Evolutionary conservation across 2,113 vertebrate species (phyloP).

Genomic region (Tyto alba): DNA sequence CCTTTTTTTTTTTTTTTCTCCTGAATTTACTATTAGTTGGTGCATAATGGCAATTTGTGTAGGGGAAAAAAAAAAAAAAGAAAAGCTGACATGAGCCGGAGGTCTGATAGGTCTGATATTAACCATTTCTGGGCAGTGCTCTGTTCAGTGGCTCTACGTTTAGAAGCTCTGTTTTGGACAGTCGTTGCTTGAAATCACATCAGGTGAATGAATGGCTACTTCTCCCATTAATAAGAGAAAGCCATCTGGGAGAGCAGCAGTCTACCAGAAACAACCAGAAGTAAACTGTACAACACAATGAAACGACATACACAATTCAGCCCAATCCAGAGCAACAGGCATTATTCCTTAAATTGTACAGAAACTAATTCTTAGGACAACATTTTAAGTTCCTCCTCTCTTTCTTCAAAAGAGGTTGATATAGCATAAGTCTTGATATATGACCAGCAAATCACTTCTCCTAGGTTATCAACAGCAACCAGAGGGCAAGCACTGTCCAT

Average conservation of each 20-base stretch:
- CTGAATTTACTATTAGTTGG: neutral
- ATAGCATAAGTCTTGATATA: neutral
- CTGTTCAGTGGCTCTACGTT: neutral
- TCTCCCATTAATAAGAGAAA: neutral
- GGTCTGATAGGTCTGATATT: slow-evolving; percentile 4
- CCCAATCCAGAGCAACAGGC: neutral
- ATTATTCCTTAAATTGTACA: neutral
- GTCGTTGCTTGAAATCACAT: neutral
- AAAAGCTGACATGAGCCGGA: neutral
- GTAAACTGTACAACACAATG: neutral
- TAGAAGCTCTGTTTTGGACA: neutral
- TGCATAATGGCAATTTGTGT: neutral
- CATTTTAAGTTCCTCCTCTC: neutral
- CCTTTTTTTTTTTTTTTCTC: neutral
- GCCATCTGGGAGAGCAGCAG: neutral
- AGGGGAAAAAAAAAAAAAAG: neutral
- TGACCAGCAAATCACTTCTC: neutral
- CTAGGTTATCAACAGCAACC: neutral
- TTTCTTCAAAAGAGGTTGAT: neutral
- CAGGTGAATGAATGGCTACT: neutral
- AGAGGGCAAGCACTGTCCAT: neutral
- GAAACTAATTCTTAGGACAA: neutral
- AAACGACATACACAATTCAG: neutral
- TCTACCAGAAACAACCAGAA: neutral
- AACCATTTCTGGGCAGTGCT: neutral